Conservation (phyloP, 1,140 invertebrate genomes). For the Tetramorium parvispinum region DNA sequence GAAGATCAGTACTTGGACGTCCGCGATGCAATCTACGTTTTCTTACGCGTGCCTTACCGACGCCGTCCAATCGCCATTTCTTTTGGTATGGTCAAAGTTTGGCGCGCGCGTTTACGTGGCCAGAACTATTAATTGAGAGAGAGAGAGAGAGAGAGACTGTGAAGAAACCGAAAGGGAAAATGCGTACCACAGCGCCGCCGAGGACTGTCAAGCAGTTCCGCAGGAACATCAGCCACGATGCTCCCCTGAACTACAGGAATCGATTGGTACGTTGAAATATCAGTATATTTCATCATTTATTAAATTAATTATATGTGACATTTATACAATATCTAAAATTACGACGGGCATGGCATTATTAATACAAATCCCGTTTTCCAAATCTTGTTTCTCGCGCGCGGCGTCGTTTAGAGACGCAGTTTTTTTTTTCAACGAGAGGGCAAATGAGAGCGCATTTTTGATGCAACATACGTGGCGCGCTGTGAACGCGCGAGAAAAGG, state of each 20-base stretch:
- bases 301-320: not conserved
- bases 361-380: not conserved
- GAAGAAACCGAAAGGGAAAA: conserved; percentile 61
- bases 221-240: conserved; percentile 65
- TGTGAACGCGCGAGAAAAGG: conserved; percentile 7
- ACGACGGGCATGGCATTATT: too few relatives aligned
- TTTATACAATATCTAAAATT: not conserved
- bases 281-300: not conserved
- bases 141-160: too few relatives aligned
- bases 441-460: not conserved
- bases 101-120: not conserved
- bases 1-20: not conserved
- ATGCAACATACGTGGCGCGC: not conserved
- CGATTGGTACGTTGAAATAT: conserved; percentile 75
- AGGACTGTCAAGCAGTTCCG: conserved; percentile 75
- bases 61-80: not conserved
- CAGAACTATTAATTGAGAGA: too few relatives aligned
- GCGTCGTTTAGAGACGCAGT: not conserved
- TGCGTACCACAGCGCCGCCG: conserved; percentile 77
- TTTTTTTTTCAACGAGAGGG: conserved; percentile 5
- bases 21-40: not conserved
- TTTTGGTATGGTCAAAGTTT: not conserved
- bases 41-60: too few relatives aligned
- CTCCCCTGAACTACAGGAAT: conserved; percentile 77
- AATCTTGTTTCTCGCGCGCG: not conserved